Evolutionary conservation across 2,113 vertebrate species (phyloP), one percentile per base, ranked within the genome.

Genomic region (Ifrita kowaldi): DNA sequence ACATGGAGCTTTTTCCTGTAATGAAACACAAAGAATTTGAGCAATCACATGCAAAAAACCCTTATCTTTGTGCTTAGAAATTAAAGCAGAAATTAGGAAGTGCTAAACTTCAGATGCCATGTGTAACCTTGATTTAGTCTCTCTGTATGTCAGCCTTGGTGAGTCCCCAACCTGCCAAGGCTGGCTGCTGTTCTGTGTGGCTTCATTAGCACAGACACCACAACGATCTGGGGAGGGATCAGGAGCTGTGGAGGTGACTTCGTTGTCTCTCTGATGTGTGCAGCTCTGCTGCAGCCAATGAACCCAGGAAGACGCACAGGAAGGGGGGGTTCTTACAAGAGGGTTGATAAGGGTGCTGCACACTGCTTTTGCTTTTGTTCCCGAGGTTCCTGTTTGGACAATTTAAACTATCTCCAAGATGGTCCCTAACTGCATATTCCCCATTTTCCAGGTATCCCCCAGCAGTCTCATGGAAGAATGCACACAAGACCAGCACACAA

Each of bases 191-290:
- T 7, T 65, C 16, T 39, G n/a, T 26, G n/a, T 24, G 62, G 64
- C 30, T 37, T 69, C 69, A 26, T 22, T 9, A 70, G 64, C 24
- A 52, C 32, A 46, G 63, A 41, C 64, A 32, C 53, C 1, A 42
- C 21, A 52, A 33, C 0, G 3, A 7, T 4, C 13, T 39, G 39
- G 33, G 73, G 33, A 87, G 10, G 7, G 9, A 82, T 30, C 0
- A 68, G 56, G 27, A 62, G 32, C 13, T 71, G 47, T 23, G 28
- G 4, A 69, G 30, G 47, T 79, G 39, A 89, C 39, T 49, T 3
- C 44, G 23, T 0, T 62, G 18, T 30, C 15, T 20, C 23, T n/a
- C 20, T 3, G 14, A 37, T 1, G 2, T 5, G 16, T 23, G 49
- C 68, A 84, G 85, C 33, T 80, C 39, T 84, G 59, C 50, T 89